Evolutionary conservation across 1,140 invertebrate genomes (phyloP), one percentile per base, ranked within the genome.

Genomic region (Colletes latitarsis): DNA sequence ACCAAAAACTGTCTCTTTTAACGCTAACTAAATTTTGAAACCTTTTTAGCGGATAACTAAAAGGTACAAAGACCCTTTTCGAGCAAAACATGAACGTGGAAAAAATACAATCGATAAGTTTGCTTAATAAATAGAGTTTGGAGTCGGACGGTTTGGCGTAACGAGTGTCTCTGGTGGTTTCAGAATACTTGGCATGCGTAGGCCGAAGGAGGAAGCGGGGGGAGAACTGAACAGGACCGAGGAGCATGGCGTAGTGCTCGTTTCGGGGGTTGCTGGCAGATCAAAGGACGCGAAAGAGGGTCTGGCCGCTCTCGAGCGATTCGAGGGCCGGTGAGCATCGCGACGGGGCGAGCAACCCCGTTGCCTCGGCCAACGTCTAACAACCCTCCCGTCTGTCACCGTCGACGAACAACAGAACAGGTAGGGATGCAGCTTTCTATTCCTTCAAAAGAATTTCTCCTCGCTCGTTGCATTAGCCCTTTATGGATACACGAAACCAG

Each of bases 371-470:
- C 92, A 92, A 89, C 90, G 85, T 88, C 86, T 87, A 91, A 87
- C 88, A 88, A 90, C 88, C 88, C 88, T 93, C 87, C 83, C 88
- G 88, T 91, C 91, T 89, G 87, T 87, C 86, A 88, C 87, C 88
- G 92, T 90, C 90, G 89, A 92, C 90, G 90, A 93, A 93, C 90
- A 92, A 86, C 92, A 92, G 89, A 93, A 92, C 92, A 93, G 92
- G 92, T 93, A 70, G 81, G 82, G 69, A 39, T 52, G 15, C 52
- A 71, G 19, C 12, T 62, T 53, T 49, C n/a, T 53, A 19, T 53
- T 76, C 63, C 10, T 10, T 68, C 62, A 63, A 72, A 72, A 74
- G 77, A 64, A 66, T 21, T n/a, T 52, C 63, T 21, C 12, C 15
- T 17, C 10, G 49, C 4, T 3, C 14, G 39, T 10, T 14, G 53